Percentiles rank a stretch among this genome's conserved stretches.
These are phyloP conservation scores for Pseudopleuronectes americanus DNA, from an alignment of 2,797 vertebrate genomes.

Conservation along the genomic window DNA sequence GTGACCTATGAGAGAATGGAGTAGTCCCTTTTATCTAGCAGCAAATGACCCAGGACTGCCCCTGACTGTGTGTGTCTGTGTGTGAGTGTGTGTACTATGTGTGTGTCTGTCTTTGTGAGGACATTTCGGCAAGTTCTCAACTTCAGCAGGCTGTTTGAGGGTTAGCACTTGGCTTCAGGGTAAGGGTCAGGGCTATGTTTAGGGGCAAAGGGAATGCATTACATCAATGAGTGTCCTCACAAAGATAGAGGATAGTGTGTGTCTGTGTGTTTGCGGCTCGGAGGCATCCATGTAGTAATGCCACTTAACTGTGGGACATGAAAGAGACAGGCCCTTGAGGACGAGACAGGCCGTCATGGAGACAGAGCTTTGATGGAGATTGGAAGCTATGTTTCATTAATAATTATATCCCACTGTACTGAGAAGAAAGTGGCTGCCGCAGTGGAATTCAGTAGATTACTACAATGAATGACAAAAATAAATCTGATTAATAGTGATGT, in stretches of 20 bases:
- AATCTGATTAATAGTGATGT: constrained; percentile 18
- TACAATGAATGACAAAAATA: not conserved
- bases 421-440: constrained; percentile 13
- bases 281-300: constrained; percentile 46
- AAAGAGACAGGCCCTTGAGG: constrained; percentile 55
- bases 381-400: constrained; percentile 52
- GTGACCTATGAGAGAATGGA: too few species aligned
- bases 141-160: too few species aligned
- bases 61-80: not conserved
- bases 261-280: constrained; percentile 21
- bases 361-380: constrained; percentile 60
- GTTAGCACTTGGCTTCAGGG: too few species aligned
- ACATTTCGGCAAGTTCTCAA: too few species aligned
- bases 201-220: too few species aligned
- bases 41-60: not conserved
- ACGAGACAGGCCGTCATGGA: constrained; percentile 39
- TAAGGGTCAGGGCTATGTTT: too few species aligned
- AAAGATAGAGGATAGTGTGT: too few species aligned
- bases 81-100: too few species aligned
- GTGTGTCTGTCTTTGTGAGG: too few species aligned
- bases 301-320: constrained; percentile 60
- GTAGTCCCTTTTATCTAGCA: too few species aligned
- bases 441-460: constrained; percentile 13
- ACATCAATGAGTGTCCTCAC: not conserved
- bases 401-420: constrained; percentile 39